A percentile compares a stretch with the other conserved stretches of the same genome.
phyloP scores from a whole-genome alignment of 2,797 vertebrate species.

The Picus viridis region DNA sequence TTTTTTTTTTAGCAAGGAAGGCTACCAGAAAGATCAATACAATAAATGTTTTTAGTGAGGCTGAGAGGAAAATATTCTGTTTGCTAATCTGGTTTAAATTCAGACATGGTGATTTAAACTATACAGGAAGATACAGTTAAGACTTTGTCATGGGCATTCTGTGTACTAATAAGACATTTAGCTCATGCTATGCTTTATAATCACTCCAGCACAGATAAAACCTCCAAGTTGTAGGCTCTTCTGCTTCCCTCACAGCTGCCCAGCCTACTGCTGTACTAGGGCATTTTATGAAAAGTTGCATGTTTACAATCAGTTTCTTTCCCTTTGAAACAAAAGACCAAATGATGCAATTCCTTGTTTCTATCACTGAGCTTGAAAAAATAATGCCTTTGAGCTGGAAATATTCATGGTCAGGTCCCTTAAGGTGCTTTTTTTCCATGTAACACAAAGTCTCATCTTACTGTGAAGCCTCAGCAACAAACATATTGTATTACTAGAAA shows the following conservation, averaged over 20 bases:
- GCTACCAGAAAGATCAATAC: neutral
- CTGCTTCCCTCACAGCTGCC: neutral
- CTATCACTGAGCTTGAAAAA: neutral
- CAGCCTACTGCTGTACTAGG: neutral
- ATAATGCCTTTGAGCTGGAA: neutral
- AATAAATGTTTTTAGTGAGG: neutral
- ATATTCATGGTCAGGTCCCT: fast-evolving
- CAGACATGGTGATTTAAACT: neutral
- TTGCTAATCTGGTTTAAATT: neutral
- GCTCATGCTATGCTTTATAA: neutral
- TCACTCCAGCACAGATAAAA: neutral
- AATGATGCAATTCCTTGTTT: neutral
- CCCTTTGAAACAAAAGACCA: neutral
- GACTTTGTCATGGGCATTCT: neutral
- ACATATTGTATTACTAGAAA: neutral
- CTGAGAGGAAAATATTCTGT: neutral
- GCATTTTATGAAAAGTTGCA: neutral
- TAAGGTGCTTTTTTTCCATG: neutral
- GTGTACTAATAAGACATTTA: neutral
- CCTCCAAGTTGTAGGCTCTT: neutral
- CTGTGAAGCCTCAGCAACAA: neutral
- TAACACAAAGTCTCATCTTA: neutral
- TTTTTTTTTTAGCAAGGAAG: neutral
- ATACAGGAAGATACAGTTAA: neutral
- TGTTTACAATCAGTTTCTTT: neutral